Evolutionary conservation across 2,888 invertebrate species (phyloP).

Genomic region (Hydriomena furcata): DNA sequence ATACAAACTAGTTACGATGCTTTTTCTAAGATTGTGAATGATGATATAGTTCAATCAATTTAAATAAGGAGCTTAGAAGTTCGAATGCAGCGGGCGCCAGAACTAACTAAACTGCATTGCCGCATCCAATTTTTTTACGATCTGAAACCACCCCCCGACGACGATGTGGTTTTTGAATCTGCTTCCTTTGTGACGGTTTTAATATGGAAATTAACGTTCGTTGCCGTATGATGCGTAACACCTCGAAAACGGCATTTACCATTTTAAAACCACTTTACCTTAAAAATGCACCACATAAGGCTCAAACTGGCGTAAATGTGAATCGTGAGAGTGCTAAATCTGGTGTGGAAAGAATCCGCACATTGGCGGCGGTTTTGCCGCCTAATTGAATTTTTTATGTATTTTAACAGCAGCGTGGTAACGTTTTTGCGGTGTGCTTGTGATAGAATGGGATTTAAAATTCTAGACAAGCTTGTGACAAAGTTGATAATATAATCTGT

Average conservation of each 20-base stretch:
- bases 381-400: slow-evolving; percentile 70
- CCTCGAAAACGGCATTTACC: slow-evolving; percentile 52
- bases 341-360: slow-evolving; percentile 44
- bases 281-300: slow-evolving; percentile 39
- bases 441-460: slow-evolving; percentile 7
- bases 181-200: slow-evolving; percentile 83
- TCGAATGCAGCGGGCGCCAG: too few relatives aligned
- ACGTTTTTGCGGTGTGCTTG: slow-evolving; percentile 26
- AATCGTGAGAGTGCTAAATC: slow-evolving; percentile 30
- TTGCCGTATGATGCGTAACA: slow-evolving; percentile 69
- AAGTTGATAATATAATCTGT: too few relatives aligned
- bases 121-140: slow-evolving; percentile 44
- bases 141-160: slow-evolving; percentile 47
- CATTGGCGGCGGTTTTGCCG: slow-evolving; percentile 46
- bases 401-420: slow-evolving; percentile 40
- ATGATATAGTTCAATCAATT: too few relatives aligned
- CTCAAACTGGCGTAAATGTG: slow-evolving; percentile 36
- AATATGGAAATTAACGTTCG: slow-evolving; percentile 83
- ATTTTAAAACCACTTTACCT: slow-evolving; percentile 38
- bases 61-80: too few relatives aligned
- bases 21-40: too few relatives aligned
- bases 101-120: slow-evolving; percentile 5
- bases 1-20: too few relatives aligned
- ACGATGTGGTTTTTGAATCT: slow-evolving; percentile 79
- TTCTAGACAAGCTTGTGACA: background rate